These are phyloP conservation scores for Leucoraja ocellata DNA, from an alignment of 2,797 vertebrate species.

Conservation along the genomic window DNA sequence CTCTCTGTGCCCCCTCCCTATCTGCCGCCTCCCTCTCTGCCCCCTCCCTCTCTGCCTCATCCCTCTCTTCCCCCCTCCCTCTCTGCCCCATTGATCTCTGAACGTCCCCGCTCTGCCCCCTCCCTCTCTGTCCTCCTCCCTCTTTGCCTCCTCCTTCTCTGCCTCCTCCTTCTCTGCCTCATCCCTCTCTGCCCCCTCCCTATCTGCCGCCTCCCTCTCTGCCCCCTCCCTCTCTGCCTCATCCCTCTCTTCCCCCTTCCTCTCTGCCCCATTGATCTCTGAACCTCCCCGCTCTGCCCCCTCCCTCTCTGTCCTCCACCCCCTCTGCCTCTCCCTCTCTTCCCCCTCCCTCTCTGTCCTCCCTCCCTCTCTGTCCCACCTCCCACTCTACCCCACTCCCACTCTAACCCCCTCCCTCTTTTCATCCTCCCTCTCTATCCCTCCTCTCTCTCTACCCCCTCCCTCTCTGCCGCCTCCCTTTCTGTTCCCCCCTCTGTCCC, in stretches of 20 bases:
- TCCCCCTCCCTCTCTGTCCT: conserved; percentile 40
- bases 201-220: conserved; percentile 45
- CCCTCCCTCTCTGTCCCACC: conserved; percentile 47
- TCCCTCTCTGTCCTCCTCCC: neutral
- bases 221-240: conserved; percentile 59
- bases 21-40: conserved; percentile 38
- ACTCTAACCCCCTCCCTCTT: no score
- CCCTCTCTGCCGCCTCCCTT: no score
- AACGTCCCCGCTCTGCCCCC: no score
- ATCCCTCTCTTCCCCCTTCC: neutral
- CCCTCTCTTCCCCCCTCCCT: conserved; percentile 5
- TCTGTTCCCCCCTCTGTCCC: no score
- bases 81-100: no score
- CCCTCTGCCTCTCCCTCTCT: conserved; percentile 43
- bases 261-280: no score
- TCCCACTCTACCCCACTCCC: conserved; percentile 45
- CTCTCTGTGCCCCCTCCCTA: conserved; percentile 51
- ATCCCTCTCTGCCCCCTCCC: conserved; percentile 38
- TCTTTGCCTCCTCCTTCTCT: conserved; percentile 40
- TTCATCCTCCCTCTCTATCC: neutral
- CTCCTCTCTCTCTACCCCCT: no score
- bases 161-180: conserved; percentile 42
- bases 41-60: conserved; percentile 46
- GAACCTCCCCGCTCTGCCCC: conserved; percentile 33
- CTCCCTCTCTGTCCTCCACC: conserved; percentile 42